These are phyloP conservation scores for Timema cristinae DNA, from an alignment of 2,888 invertebrate species.

Conservation along the genomic window DNA sequence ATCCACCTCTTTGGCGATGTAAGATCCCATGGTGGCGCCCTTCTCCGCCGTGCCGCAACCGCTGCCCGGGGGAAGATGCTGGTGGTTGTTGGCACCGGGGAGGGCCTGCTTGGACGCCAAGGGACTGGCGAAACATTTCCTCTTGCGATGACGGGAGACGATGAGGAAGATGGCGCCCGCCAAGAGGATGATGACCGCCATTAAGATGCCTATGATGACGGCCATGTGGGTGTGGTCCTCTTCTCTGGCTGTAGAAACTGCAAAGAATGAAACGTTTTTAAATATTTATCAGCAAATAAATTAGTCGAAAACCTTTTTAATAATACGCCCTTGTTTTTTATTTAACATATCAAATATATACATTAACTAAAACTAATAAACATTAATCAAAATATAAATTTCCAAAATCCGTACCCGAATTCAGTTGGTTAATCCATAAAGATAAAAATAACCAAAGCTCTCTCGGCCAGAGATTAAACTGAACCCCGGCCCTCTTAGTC, in stretches of 20 bases:
- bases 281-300: background rate
- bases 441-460: too few species aligned
- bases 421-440: too few species aligned
- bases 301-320: too few species aligned
- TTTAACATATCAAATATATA: too few species aligned
- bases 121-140: slow-evolving; percentile 70
- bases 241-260: slow-evolving; percentile 58
- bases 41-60: slow-evolving; percentile 47
- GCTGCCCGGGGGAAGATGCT: slow-evolving; percentile 50
- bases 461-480: too few species aligned
- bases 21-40: slow-evolving; percentile 49
- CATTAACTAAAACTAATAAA: too few species aligned
- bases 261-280: background rate
- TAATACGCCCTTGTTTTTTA: too few species aligned
- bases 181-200: slow-evolving; percentile 67
- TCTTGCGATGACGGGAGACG: slow-evolving; percentile 64
- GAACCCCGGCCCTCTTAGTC: too few species aligned
- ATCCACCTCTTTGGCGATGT: slow-evolving; percentile 57
- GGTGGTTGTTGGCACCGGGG: slow-evolving; percentile 40
- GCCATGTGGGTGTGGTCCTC: slow-evolving; percentile 71
- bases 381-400: too few species aligned
- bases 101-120: slow-evolving; percentile 56
- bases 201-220: slow-evolving; percentile 72
- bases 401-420: too few species aligned
- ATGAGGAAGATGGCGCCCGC: slow-evolving; percentile 69